Percentiles rank a stretch among this genome's conserved stretches.
These are phyloP conservation scores for Donacobius atricapilla DNA, from an alignment of 2,113 vertebrate genomes.

Conservation along the genomic window DNA sequence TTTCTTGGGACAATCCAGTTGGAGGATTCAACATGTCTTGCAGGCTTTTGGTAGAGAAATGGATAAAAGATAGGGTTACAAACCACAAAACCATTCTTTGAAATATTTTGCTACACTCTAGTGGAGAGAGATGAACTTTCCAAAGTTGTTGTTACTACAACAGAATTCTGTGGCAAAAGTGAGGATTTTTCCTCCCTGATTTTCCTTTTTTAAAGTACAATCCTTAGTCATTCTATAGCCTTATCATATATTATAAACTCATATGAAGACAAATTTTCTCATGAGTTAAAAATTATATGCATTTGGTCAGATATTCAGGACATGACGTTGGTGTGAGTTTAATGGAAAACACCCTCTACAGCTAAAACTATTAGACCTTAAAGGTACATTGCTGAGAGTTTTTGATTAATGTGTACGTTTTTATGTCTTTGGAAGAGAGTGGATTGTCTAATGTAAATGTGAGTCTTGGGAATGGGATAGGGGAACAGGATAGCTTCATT, in stretches of 20 bases:
- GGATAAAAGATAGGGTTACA: not conserved
- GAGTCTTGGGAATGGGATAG: not conserved
- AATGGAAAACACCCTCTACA: not conserved
- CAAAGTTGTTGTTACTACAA: not conserved
- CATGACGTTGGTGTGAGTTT: not conserved
- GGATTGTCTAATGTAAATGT: not conserved
- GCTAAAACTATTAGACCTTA: not conserved
- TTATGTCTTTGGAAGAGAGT: not conserved
- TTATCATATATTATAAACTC: not conserved
- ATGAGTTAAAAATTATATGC: not conserved
- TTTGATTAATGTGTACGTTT: not conserved
- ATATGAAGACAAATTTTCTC: not conserved
- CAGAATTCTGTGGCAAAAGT: not conserved
- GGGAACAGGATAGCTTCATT: not conserved
- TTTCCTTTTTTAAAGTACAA: rapidly evolving
- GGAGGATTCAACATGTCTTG: not conserved
- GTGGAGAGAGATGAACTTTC: not conserved
- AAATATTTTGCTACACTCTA: not conserved
- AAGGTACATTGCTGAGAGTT: not conserved
- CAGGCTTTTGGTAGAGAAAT: not conserved
- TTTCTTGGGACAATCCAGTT: not conserved
- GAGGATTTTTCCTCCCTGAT: not conserved
- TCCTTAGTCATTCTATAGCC: not conserved
- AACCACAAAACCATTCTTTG: not conserved
- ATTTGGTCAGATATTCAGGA: not conserved